phyloP scores from a whole-genome alignment of 1,140 invertebrate species.

The Hetaerina americana region DNA sequence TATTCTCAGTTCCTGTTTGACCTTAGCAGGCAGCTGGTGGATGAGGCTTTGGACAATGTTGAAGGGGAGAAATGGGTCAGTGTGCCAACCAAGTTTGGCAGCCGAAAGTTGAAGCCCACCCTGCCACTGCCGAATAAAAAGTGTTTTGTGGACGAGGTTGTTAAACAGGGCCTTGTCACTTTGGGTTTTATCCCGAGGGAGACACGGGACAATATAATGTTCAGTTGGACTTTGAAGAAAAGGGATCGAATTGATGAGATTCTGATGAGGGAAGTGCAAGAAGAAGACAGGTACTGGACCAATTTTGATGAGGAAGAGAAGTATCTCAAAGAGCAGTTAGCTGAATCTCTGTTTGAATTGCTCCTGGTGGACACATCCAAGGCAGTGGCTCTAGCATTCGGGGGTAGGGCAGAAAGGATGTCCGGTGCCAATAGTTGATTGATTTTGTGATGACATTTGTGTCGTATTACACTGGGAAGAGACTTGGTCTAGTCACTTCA shows the following conservation, averaged over 20 bases:
- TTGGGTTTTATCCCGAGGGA: constrained; percentile 41
- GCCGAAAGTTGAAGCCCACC: background rate
- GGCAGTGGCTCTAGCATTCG: constrained; percentile 19
- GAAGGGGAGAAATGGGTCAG: constrained; percentile 14
- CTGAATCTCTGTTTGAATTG: constrained; percentile 44
- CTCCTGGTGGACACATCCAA: constrained; percentile 45
- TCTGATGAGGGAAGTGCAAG: constrained; percentile 49
- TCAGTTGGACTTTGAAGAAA: constrained; percentile 52
- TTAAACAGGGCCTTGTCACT: constrained; percentile 36
- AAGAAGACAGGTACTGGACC: constrained; percentile 56
- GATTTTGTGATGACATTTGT: background rate
- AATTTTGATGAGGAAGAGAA: constrained; percentile 56
- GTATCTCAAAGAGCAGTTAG: constrained; percentile 50
- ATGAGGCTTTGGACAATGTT: constrained; percentile 26
- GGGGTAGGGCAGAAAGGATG: background rate
- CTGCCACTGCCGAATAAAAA: background rate
- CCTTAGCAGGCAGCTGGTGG: constrained; percentile 46
- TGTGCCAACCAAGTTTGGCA: background rate
- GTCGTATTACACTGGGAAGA: background rate
- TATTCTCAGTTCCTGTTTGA: constrained; percentile 45
- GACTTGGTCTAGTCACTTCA: background rate
- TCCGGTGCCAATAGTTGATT: background rate
- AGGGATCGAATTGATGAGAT: constrained; percentile 58
- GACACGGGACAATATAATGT: constrained; percentile 41
- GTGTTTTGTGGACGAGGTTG: constrained; percentile 36